Conservation (phyloP, 2,888 invertebrate species). For the Sacculina carcini region DNA sequence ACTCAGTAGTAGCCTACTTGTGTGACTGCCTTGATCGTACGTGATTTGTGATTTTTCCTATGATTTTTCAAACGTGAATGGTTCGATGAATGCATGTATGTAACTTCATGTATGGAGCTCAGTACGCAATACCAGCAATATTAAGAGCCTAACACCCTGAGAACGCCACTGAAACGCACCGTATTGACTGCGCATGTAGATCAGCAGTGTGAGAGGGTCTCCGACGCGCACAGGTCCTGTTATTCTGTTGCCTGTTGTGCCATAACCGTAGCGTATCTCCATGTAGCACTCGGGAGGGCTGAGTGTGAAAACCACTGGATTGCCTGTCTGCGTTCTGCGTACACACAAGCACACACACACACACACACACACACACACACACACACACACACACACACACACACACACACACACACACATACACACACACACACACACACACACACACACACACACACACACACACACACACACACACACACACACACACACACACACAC, state of each 20-base stretch:
- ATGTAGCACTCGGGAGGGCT: slow-evolving; percentile 85
- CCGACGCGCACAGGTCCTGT: slow-evolving; percentile 73
- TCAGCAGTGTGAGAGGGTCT: slow-evolving; percentile 67
- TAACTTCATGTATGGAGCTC: too few relatives aligned
- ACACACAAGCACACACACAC: too few relatives aligned
- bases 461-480: slow-evolving; percentile 4
- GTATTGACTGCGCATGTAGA: slow-evolving; percentile 82
- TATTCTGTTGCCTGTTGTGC: slow-evolving; percentile 55
- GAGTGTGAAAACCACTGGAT: slow-evolving; percentile 72
- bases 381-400: too few relatives aligned
- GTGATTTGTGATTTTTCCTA: too few relatives aligned
- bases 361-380: not conserved
- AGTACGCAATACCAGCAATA: too few relatives aligned
- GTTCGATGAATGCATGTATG: too few relatives aligned
- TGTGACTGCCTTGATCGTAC: too few relatives aligned
- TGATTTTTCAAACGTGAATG: too few relatives aligned
- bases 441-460: slow-evolving; percentile 5
- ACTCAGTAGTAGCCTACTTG: too few relatives aligned
- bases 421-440: slow-evolving; percentile 5
- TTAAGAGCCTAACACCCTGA: too few relatives aligned
- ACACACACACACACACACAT: too few relatives aligned
- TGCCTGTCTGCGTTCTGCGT: slow-evolving; percentile 70
- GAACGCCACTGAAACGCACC: slow-evolving; percentile 34
- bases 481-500: not conserved
- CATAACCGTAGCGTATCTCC: slow-evolving; percentile 79